A percentile compares a stretch with the other conserved stretches of the same genome.
Conservation (phyloP, 2,797 vertebrate species). For the Dermochelys coriacea region DNA sequence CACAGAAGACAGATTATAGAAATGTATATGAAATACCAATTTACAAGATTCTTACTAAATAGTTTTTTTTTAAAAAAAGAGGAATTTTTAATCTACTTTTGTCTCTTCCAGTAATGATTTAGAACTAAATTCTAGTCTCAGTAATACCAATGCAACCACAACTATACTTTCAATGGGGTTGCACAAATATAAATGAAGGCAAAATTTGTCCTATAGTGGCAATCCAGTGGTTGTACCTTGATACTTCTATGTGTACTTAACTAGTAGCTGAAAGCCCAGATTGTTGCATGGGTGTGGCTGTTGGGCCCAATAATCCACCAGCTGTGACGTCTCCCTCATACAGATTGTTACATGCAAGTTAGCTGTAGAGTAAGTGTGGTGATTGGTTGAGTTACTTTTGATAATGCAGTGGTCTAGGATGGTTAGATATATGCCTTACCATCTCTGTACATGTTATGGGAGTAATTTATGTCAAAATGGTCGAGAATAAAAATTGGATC, state of each 20-base stretch:
- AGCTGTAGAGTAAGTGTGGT: background rate
- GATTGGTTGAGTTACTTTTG: background rate
- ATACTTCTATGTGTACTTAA: background rate
- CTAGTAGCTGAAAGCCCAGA: background rate
- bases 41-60: background rate
- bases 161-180: background rate
- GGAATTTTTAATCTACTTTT: fast-evolving
- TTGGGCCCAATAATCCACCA: background rate
- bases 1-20: background rate
- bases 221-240: background rate
- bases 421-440: background rate
- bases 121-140: background rate
- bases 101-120: background rate
- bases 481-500: background rate
- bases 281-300: background rate
- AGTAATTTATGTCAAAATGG: background rate
- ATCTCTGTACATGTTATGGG: background rate
- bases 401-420: background rate
- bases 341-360: background rate
- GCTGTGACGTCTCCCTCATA: background rate
- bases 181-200: background rate
- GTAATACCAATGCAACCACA: background rate
- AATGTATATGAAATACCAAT: background rate
- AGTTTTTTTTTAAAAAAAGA: background rate
- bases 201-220: background rate